phyloP scores from a whole-genome alignment of 2,888 invertebrate species.

The Apantesis nais region DNA sequence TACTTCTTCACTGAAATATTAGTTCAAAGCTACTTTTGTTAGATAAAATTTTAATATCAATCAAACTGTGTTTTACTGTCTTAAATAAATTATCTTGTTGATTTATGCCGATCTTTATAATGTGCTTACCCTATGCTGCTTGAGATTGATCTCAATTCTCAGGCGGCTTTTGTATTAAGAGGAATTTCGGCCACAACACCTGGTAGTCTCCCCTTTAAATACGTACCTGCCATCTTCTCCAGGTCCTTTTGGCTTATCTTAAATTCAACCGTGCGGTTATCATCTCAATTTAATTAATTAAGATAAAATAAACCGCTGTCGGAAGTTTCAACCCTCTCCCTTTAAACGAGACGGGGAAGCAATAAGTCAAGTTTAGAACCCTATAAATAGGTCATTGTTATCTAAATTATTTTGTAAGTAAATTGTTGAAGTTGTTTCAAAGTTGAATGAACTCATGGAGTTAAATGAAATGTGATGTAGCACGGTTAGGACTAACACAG shows the following conservation, averaged over 20 bases:
- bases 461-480: conserved; percentile 15
- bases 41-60: too few relatives aligned
- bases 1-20: not conserved
- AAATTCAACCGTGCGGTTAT: conserved; percentile 40
- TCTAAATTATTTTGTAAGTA: conserved; percentile 36
- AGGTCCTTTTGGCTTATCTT: conserved; percentile 21
- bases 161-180: not conserved
- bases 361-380: conserved; percentile 41
- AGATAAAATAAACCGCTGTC: conserved; percentile 49
- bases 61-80: too few relatives aligned
- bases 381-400: conserved; percentile 43
- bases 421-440: conserved; percentile 35
- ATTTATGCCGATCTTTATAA: conserved; percentile 1
- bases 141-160: not conserved
- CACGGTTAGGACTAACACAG: not conserved
- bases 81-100: not conserved
- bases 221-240: not conserved
- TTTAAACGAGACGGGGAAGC: conserved; percentile 33
- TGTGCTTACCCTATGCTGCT: not conserved
- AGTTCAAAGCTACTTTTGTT: too few relatives aligned
- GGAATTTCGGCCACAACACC: not conserved
- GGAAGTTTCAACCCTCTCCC: conserved; percentile 36
- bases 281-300: conserved; percentile 48
- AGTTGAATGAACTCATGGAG: conserved; percentile 30
- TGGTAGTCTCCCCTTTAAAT: conserved; percentile 3